A percentile compares a stretch with the other conserved stretches of the same genome.
Evolutionary conservation across 2,888 invertebrate species (phyloP).

Genomic region (Laothoe populi): DNA sequence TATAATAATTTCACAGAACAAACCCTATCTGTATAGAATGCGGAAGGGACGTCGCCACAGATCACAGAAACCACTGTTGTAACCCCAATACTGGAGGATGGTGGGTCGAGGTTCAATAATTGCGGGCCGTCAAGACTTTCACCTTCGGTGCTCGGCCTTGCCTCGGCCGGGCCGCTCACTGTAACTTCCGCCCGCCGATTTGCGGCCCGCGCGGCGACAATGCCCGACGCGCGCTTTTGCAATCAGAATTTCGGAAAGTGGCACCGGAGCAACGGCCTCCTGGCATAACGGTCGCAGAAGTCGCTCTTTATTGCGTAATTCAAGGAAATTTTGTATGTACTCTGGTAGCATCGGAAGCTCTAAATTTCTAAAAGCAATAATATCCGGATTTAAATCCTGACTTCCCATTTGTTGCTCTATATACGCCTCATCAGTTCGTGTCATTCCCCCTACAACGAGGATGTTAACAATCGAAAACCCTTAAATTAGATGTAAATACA

Average conservation of each 20-base stretch:
- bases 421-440: not conserved
- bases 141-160: slow-evolving; percentile 78
- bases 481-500: slow-evolving; percentile 17
- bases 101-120: slow-evolving; percentile 80
- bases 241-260: slow-evolving; percentile 69
- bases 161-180: slow-evolving; percentile 73
- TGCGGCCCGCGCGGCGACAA: slow-evolving; percentile 54
- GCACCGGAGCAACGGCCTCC: slow-evolving; percentile 59
- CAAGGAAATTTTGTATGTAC: slow-evolving; percentile 43
- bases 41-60: slow-evolving; percentile 54
- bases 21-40: slow-evolving; percentile 42
- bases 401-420: not conserved
- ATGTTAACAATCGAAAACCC: slow-evolving; percentile 4
- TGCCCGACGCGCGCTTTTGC: slow-evolving; percentile 62
- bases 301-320: slow-evolving; percentile 58
- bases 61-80: slow-evolving; percentile 43
- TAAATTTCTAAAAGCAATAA: not conserved
- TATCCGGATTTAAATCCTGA: not conserved
- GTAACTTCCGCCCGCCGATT: slow-evolving; percentile 66
- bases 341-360: not conserved
- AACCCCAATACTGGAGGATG: slow-evolving; percentile 72
- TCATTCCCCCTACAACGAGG: not conserved
- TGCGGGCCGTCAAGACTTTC: slow-evolving; percentile 79
- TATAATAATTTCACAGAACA: not conserved
- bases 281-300: slow-evolving; percentile 54